These are phyloP conservation scores for Eufriesea mexicana DNA, from an alignment of 1,140 invertebrate species.

Conservation along the genomic window DNA sequence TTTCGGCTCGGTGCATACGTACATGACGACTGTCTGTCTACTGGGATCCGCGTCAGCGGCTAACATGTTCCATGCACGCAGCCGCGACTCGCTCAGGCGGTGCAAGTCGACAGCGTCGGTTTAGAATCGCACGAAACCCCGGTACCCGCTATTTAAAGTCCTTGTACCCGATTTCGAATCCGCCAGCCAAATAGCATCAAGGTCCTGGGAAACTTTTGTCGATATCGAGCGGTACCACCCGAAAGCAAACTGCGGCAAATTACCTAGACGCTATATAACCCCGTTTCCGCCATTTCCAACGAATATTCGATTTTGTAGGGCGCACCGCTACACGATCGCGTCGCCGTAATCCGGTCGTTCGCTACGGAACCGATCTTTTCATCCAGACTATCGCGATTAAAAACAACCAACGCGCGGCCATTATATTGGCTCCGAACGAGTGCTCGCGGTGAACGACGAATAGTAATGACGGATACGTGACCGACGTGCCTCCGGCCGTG, in stretches of 20 bases:
- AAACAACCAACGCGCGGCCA: not conserved
- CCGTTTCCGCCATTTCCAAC: not conserved
- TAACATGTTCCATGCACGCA: not conserved
- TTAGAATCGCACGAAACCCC: not conserved
- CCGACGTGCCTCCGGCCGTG: constrained; percentile 11
- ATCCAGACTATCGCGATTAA: constrained; percentile 13
- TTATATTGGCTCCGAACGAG: constrained; percentile 26
- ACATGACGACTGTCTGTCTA: not conserved
- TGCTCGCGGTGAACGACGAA: constrained; percentile 30
- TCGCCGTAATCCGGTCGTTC: too few relatives aligned
- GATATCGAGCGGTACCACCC: not conserved
- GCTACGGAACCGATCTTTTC: not conserved
- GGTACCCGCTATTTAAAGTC: not conserved
- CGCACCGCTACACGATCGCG: too few relatives aligned
- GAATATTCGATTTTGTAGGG: not conserved
- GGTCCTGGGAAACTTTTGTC: not conserved
- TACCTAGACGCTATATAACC: not conserved
- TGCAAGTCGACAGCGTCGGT: not conserved
- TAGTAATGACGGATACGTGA: constrained; percentile 54
- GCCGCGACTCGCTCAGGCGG: too few relatives aligned
- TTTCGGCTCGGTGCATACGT: not conserved
- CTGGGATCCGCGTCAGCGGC: not conserved
- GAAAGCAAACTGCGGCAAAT: not conserved
- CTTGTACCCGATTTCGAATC: not conserved
- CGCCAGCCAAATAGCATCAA: constrained; percentile 4